Percentiles rank a stretch among this genome's conserved stretches.
Conservation (phyloP, 2,113 vertebrate genomes). For the Puntigrus tetrazona region DNA sequence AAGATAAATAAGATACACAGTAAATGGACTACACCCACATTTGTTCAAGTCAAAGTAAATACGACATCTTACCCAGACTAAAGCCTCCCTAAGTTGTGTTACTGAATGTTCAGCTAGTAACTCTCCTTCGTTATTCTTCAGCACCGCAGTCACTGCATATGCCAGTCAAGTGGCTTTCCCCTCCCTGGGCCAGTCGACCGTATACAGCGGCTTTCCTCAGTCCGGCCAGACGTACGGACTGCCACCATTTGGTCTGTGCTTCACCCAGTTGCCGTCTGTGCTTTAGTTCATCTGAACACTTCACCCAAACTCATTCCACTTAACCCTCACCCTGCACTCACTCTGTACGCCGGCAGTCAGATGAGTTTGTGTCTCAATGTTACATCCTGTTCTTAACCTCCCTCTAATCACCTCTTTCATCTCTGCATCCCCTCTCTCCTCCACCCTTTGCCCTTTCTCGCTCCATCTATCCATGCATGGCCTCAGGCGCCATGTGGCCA, state of each 20-base stretch:
- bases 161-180: constrained; percentile 85
- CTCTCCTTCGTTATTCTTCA: constrained; percentile 69
- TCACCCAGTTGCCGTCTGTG: constrained; percentile 1
- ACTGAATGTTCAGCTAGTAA: not conserved
- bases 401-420: constrained; percentile 37
- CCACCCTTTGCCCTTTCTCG: constrained; percentile 22
- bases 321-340: constrained; percentile 44
- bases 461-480: constrained; percentile 39
- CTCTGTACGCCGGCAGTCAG: constrained; percentile 46
- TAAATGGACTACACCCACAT: not conserved
- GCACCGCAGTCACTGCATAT: constrained; percentile 84
- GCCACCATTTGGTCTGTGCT: constrained; percentile 93
- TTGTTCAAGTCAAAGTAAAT: not conserved
- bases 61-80: not conserved
- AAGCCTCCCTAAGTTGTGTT: not conserved
- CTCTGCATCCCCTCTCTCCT: constrained; percentile 44
- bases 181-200: constrained; percentile 85
- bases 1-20: not conserved
- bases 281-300: constrained; percentile 15
- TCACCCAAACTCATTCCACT: constrained; percentile 38
- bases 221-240: constrained; percentile 92
- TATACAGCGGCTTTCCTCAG: constrained; percentile 90
- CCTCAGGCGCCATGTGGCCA: constrained; percentile 96
- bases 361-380: constrained; percentile 50
- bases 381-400: constrained; percentile 19